phyloP scores from a whole-genome alignment of 2,113 vertebrate genomes.

The Probosciger aterrimus region DNA sequence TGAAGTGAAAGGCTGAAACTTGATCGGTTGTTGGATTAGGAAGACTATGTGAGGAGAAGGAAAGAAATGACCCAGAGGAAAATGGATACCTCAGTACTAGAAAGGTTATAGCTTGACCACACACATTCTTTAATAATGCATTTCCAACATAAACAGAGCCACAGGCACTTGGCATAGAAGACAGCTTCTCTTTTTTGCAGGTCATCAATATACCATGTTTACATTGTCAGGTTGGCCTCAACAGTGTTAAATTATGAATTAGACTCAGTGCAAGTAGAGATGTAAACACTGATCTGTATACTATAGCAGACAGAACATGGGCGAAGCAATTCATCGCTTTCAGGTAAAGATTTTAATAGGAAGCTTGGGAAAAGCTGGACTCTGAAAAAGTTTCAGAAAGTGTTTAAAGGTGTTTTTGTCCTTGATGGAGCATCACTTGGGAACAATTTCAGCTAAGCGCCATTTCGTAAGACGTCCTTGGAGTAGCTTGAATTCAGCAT shows the following conservation, averaged over 20 bases:
- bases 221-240: constrained; percentile 56
- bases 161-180: constrained; percentile 49
- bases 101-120: constrained; percentile 59
- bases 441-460: neutral
- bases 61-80: constrained; percentile 52
- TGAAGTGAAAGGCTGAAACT: constrained; percentile 49
- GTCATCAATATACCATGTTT: constrained; percentile 63
- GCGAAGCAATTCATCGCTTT: neutral
- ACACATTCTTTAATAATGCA: constrained; percentile 64
- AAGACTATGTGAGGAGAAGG: constrained; percentile 45
- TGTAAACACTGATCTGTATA: constrained; percentile 47
- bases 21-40: constrained; percentile 44
- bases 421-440: constrained; percentile 1
- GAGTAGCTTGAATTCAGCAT: neutral
- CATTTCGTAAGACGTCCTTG: neutral
- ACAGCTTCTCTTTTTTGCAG: constrained; percentile 65
- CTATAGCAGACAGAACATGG: neutral
- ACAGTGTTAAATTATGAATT: constrained; percentile 63
- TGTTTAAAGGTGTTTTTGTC: constrained; percentile 7
- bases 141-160: constrained; percentile 65
- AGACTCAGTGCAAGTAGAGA: constrained; percentile 11
- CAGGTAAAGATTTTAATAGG: constrained; percentile 51
- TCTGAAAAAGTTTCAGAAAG: constrained; percentile 15
- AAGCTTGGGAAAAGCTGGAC: constrained; percentile 27
- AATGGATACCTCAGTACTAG: constrained; percentile 16